Evolutionary conservation across 1,140 invertebrate species (phyloP).

Genomic region (Diachasma alloeum): DNA sequence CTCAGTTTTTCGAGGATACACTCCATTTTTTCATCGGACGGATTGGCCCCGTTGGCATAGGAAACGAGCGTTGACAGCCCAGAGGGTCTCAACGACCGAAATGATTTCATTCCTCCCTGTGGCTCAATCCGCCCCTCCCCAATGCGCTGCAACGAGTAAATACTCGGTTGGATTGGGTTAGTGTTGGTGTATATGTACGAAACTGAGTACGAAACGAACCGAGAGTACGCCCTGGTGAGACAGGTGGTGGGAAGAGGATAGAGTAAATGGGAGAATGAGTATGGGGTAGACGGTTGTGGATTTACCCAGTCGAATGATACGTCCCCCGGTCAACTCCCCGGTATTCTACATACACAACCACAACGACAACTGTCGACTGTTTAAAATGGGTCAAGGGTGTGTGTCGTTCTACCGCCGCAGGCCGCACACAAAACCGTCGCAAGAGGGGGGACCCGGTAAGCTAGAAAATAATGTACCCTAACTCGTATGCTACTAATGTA

Average conservation of each 20-base stretch:
- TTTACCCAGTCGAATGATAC: slow-evolving; percentile 15
- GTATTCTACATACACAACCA: neutral
- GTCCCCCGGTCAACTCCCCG: neutral
- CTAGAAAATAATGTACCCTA: neutral
- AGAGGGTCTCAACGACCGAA: slow-evolving; percentile 13
- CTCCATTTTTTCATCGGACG: slow-evolving; percentile 1
- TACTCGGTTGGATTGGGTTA: neutral
- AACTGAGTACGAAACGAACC: neutral
- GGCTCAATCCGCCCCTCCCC: slow-evolving; percentile 4
- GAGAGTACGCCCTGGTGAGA: neutral
- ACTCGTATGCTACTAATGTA: neutral
- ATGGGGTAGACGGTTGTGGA: neutral
- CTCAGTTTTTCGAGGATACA: too few species aligned
- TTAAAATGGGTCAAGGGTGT: slow-evolving; percentile 23
- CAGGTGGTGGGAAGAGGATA: neutral
- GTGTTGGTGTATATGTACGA: neutral
- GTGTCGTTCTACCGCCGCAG: neutral
- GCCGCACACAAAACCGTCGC: neutral
- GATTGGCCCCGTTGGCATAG: slow-evolving; percentile 8
- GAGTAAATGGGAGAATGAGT: neutral
- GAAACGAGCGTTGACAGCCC: slow-evolving; percentile 3
- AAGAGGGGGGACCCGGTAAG: neutral
- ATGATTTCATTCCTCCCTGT: slow-evolving; percentile 31
- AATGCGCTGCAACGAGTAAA: neutral
- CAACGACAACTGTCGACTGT: neutral